Conservation (phyloP, 1,140 invertebrate species). For the Limonius californicus region DNA sequence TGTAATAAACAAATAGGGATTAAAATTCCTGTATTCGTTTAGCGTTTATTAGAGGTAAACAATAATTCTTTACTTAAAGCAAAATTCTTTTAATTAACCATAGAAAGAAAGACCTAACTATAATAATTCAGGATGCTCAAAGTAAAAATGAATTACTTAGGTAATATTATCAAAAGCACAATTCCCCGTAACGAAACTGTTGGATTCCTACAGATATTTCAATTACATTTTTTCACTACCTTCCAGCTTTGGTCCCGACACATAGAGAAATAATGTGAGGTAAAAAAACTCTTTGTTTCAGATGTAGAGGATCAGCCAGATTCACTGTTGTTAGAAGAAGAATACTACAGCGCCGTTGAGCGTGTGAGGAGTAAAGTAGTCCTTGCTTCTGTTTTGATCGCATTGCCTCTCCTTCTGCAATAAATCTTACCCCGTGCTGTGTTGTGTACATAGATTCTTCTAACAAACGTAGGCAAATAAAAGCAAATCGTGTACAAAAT, state of each 20-base stretch:
- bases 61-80: too few relatives aligned
- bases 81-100: too few relatives aligned
- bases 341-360: constrained; percentile 26
- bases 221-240: too few relatives aligned
- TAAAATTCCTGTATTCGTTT: too few relatives aligned
- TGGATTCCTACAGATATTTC: too few relatives aligned
- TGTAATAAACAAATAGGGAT: too few relatives aligned
- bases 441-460: constrained; percentile 11
- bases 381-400: constrained; percentile 23
- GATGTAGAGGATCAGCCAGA: constrained; percentile 32
- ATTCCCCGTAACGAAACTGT: too few relatives aligned
- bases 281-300: constrained; percentile 15
- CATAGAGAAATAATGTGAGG: not conserved
- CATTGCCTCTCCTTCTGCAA: constrained; percentile 32
- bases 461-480: constrained; percentile 4
- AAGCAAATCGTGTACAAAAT: constrained; percentile 3
- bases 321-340: constrained; percentile 33
- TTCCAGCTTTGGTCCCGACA: too few relatives aligned
- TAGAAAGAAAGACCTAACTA: too few relatives aligned
- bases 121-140: not conserved
- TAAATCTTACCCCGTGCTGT: constrained; percentile 27
- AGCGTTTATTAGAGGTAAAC: too few relatives aligned
- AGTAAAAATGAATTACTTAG: not conserved
- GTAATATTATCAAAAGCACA: too few relatives aligned
- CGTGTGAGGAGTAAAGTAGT: constrained; percentile 21